phyloP scores from a whole-genome alignment of 2,888 invertebrate genomes.

The Sinotaia quadrata region DNA sequence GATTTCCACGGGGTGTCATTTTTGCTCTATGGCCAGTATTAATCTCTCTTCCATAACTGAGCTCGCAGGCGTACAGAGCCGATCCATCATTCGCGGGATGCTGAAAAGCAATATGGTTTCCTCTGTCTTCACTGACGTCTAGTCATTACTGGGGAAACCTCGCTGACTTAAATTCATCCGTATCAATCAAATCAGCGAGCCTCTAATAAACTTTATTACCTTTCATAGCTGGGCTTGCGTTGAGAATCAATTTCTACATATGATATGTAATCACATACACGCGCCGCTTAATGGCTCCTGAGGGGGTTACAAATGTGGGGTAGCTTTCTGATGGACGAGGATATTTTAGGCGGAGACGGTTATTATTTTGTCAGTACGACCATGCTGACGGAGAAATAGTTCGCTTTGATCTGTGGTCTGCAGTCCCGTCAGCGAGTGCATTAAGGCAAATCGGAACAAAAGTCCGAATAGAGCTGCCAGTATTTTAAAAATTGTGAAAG shows the following conservation, averaged over 20 bases:
- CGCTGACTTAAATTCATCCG: not conserved
- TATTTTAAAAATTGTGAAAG: too few relatives aligned
- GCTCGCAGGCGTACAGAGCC: not conserved
- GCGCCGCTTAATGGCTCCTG: conserved; percentile 22
- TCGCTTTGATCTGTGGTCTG: not conserved
- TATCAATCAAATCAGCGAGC: conserved; percentile 17
- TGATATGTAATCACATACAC: conserved; percentile 31
- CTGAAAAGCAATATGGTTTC: not conserved
- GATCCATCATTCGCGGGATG: not conserved
- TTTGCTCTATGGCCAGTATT: conserved; percentile 34
- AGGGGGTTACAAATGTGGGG: conserved; percentile 19
- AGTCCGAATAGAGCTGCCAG: too few relatives aligned
- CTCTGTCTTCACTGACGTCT: not conserved
- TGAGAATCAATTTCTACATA: conserved; percentile 25
- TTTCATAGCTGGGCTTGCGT: conserved; percentile 23
- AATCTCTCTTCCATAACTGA: conserved; percentile 37
- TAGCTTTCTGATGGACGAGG: conserved; percentile 29
- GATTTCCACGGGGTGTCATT: conserved; percentile 44
- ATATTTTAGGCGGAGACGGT: not conserved
- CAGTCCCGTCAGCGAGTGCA: too few relatives aligned
- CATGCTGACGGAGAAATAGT: not conserved
- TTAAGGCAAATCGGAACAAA: too few relatives aligned
- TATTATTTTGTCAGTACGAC: not conserved
- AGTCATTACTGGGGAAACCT: not conserved
- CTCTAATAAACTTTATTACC: conserved; percentile 30